phyloP scores from a whole-genome alignment of 1,140 invertebrate genomes.

The Drosophila micromelanica region DNA sequence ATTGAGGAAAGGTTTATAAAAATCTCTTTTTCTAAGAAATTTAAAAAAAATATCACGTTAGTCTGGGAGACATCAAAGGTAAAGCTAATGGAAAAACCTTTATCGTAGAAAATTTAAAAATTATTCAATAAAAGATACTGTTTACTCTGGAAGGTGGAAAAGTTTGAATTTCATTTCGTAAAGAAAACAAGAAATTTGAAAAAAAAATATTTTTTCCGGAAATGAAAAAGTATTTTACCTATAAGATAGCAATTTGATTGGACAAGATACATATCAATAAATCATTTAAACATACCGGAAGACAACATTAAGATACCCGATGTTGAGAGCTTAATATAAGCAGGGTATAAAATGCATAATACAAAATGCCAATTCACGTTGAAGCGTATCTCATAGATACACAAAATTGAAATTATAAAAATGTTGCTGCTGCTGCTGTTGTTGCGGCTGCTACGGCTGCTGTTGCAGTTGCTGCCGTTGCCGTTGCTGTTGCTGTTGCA shows the following conservation, averaged over 20 bases:
- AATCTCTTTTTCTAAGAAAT: too few species aligned
- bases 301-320: background rate
- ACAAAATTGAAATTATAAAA: conserved; percentile 75
- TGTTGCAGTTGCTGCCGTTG: conserved; percentile 18
- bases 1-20: too few species aligned
- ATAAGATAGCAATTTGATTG: too few species aligned
- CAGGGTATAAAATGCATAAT: conserved; percentile 56
- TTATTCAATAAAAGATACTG: too few species aligned
- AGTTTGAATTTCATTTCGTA: too few species aligned
- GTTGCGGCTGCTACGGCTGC: conserved; percentile 7
- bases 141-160: too few species aligned
- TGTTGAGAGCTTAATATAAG: too few species aligned
- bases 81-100: background rate
- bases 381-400: conserved; percentile 70
- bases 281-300: background rate
- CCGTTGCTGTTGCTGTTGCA: conserved; percentile 22
- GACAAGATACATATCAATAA: background rate
- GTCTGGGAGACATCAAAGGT: too few species aligned
- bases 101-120: background rate
- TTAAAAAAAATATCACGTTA: too few species aligned
- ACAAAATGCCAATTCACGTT: conserved; percentile 75
- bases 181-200: background rate
- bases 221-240: too few species aligned
- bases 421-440: conserved; percentile 17
- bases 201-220: too few species aligned